These are phyloP conservation scores for Podarcis lilfordi DNA, from an alignment of 2,797 vertebrate genomes.

Conservation along the genomic window DNA sequence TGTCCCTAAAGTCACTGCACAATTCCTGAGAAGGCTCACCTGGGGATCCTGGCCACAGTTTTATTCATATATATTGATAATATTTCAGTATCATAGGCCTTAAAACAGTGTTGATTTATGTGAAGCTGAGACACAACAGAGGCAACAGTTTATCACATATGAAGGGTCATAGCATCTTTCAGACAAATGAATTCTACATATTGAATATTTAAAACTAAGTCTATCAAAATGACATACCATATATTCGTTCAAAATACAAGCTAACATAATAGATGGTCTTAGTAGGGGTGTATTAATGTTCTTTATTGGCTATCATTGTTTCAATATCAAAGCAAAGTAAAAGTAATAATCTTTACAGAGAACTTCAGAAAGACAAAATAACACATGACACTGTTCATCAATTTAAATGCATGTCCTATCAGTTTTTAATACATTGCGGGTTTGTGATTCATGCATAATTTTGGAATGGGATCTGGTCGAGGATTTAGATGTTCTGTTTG, in stretches of 20 bases:
- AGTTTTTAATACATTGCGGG: not conserved
- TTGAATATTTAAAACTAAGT: slow-evolving; percentile 63
- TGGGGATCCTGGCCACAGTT: not conserved
- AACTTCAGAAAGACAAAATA: not conserved
- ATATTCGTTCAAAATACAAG: slow-evolving; percentile 62
- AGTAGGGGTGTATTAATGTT: slow-evolving; percentile 47
- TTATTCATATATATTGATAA: not conserved
- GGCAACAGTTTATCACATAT: slow-evolving; percentile 52
- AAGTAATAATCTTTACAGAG: not conserved
- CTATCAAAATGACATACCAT: slow-evolving; percentile 53
- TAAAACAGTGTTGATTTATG: slow-evolving; percentile 61
- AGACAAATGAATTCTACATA: slow-evolving; percentile 63
- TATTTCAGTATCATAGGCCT: slow-evolving; percentile 34
- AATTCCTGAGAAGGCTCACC: not conserved
- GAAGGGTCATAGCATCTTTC: slow-evolving; percentile 58
- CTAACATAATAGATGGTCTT: slow-evolving; percentile 54
- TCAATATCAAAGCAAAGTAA: rapidly evolving
- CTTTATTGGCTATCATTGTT: not conserved
- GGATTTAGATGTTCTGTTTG: not conserved
- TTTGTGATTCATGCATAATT: not conserved
- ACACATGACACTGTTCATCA: not conserved
- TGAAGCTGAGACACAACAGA: slow-evolving; percentile 22
- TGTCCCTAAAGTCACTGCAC: not conserved
- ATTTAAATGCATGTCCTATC: not conserved
- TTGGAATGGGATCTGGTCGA: not conserved